Evolutionary conservation across 2,113 vertebrate genomes (phyloP), one percentile per base, ranked within the genome.

Genomic region (Hydrochoerus hydrochaeris): DNA sequence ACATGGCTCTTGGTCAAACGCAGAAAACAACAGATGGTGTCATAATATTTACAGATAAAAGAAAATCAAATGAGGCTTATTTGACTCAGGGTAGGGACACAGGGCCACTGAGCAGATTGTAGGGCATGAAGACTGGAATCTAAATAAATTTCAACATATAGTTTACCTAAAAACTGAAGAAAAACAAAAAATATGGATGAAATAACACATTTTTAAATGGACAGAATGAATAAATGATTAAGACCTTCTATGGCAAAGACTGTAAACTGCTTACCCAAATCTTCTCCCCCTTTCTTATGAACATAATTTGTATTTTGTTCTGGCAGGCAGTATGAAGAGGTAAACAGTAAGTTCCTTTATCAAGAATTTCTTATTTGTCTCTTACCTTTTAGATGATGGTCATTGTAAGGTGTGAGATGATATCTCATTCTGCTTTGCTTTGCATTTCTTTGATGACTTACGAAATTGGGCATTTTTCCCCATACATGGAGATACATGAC

Each of bases 11-110:
- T 62, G 28, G 62, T 92, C 84, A 81, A 84, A 95, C 32, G 41
- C 32, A 19, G 49, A 83, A 84, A 90, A 87, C n/a, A 52, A 67
- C 87, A 97, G 97, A 90, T 95, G 92, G 85, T 97, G 80, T 52
- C 57, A 38, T 6, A 71, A 22, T 83, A 58, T 81, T 78, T 52
- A 83, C 54, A 69, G 82, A 95, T 30, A 85, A 52, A 65, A 35
- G 62, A 58, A 57, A 94, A 92, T 49, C 63, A 71, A 75, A 78
- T 2, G 3, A 81, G 69, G 46, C 46, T 65, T 77, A 84, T 75
- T 87, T 80, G 78, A 75, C 35, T 44, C 73, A 88, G 52, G 30
- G 46, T 11, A n/a, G 44, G 19, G 12, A 35, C 60, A 16, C 38
- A 54, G 32, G n/a, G 49, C 35, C 35, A 63, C 5, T 32, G 28